phyloP scores from a whole-genome alignment of 2,888 invertebrate genomes.

The Agrochola lychnidis region DNA sequence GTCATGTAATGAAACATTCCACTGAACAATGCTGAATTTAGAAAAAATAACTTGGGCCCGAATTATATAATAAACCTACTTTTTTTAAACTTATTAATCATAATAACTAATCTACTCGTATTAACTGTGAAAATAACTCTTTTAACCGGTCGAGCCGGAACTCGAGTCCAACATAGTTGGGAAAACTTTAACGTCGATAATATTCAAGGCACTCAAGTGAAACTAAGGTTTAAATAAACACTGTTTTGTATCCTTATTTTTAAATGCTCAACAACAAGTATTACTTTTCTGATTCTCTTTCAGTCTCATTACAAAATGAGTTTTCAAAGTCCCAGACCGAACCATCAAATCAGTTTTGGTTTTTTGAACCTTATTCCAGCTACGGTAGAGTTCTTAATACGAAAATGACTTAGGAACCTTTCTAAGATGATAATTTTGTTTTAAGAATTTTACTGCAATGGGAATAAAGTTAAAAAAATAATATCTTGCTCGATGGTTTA shows the following conservation, averaged over 20 bases:
- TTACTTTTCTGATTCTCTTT: conserved; percentile 18
- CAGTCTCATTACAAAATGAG: not conserved
- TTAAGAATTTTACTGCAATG: not conserved
- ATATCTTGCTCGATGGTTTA: not conserved
- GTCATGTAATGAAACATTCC: conserved; percentile 33
- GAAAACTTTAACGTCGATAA: too few relatives aligned
- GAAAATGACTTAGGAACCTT: not conserved
- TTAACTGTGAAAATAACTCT: not conserved
- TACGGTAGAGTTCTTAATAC: not conserved
- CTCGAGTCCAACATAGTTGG: conserved; percentile 5
- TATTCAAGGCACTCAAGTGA: not conserved
- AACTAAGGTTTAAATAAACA: not conserved
- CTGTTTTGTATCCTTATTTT: not conserved
- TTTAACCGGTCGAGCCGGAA: conserved; percentile 10
- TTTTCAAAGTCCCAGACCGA: not conserved
- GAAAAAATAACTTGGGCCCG: not conserved
- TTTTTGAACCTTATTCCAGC: not conserved
- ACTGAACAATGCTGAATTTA: not conserved
- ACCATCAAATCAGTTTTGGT: not conserved
- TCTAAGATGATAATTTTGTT: not conserved
- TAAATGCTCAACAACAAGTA: conserved; percentile 38
- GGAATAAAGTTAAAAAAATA: not conserved
- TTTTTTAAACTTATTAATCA: not conserved
- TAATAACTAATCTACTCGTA: not conserved
- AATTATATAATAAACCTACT: not conserved